A percentile compares a stretch with the other conserved stretches of the same genome.
Evolutionary conservation across 2,113 vertebrate species (phyloP).

Genomic region (Pomatostomus ruficeps): DNA sequence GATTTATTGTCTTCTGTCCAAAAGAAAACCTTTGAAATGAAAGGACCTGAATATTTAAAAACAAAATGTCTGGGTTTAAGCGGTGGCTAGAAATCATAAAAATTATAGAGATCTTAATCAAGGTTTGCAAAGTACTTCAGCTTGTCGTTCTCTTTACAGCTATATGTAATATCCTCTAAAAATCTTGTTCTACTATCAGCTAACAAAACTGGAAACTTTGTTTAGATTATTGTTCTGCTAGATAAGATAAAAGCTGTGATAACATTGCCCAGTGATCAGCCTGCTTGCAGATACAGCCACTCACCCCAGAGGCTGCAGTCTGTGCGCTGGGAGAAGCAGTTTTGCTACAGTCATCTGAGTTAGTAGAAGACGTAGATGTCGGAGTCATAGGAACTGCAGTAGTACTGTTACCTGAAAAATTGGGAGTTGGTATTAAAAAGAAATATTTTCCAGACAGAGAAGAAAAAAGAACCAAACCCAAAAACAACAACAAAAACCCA

Average conservation of each 20-base stretch:
- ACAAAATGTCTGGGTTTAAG: background rate
- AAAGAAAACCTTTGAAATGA: background rate
- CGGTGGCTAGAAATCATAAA: slow-evolving; percentile 44
- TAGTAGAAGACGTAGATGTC: slow-evolving; percentile 93
- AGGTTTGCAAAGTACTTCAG: slow-evolving; percentile 69
- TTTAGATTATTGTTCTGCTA: slow-evolving; percentile 74
- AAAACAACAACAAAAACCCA: background rate
- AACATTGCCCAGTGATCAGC: slow-evolving; percentile 32
- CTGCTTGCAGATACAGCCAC: background rate
- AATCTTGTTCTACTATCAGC: slow-evolving; percentile 69
- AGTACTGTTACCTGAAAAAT: slow-evolving; percentile 82
- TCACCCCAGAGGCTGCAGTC: slow-evolving; percentile 84
- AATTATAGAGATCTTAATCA: slow-evolving; percentile 67
- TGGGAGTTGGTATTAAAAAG: background rate
- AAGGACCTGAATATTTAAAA: slow-evolving; percentile 18
- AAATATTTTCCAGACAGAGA: background rate
- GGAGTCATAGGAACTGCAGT: slow-evolving; percentile 94
- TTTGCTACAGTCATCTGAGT: slow-evolving; percentile 94
- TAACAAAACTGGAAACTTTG: slow-evolving; percentile 72
- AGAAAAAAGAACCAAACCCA: too few species aligned
- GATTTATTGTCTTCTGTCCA: background rate
- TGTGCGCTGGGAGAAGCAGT: slow-evolving; percentile 86
- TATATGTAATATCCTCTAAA: slow-evolving; percentile 65
- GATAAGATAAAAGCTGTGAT: slow-evolving; percentile 79
- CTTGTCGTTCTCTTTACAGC: slow-evolving; percentile 67